A percentile compares a stretch with the other conserved stretches of the same genome.
phyloP scores from a whole-genome alignment of 1,140 invertebrate species.

The Drosophila repleta region DNA sequence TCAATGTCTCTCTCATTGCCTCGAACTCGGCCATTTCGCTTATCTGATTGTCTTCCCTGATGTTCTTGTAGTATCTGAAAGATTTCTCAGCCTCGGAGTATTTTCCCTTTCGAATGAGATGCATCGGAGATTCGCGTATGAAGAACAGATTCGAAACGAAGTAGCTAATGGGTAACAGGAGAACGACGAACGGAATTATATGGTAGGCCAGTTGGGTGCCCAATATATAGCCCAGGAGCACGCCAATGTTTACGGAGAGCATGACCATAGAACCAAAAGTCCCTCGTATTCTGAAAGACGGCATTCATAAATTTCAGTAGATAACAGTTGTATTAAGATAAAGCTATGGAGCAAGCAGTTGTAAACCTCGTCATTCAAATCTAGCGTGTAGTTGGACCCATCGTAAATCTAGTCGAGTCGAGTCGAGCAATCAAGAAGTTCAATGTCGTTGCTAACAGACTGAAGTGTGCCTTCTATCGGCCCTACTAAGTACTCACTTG shows the following conservation, averaged over 20 bases:
- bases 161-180: slow-evolving; percentile 48
- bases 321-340: no score
- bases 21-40: slow-evolving; percentile 53
- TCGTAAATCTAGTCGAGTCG: no score
- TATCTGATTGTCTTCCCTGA: slow-evolving; percentile 40
- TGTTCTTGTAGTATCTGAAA: slow-evolving; percentile 67
- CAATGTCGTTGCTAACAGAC: no score
- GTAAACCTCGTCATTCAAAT: no score
- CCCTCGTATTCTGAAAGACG: slow-evolving; percentile 62
- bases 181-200: slow-evolving; percentile 48
- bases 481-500: slow-evolving; percentile 60
- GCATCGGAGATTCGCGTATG: slow-evolving; percentile 66
- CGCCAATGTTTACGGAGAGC: slow-evolving; percentile 61
- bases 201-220: slow-evolving; percentile 59
- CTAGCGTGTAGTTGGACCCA: no score
- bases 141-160: slow-evolving; percentile 48
- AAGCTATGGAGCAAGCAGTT: no score
- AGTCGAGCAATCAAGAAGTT: no score
- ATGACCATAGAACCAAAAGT: slow-evolving; percentile 64
- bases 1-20: slow-evolving; percentile 49
- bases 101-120: slow-evolving; percentile 51
- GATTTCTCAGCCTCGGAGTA: slow-evolving; percentile 52
- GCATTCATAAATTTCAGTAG: no score
- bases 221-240: slow-evolving; percentile 62
- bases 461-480: no score